These are phyloP conservation scores for Acanthosepion esculentum DNA, from an alignment of 2,888 invertebrate genomes.

Conservation along the genomic window DNA sequence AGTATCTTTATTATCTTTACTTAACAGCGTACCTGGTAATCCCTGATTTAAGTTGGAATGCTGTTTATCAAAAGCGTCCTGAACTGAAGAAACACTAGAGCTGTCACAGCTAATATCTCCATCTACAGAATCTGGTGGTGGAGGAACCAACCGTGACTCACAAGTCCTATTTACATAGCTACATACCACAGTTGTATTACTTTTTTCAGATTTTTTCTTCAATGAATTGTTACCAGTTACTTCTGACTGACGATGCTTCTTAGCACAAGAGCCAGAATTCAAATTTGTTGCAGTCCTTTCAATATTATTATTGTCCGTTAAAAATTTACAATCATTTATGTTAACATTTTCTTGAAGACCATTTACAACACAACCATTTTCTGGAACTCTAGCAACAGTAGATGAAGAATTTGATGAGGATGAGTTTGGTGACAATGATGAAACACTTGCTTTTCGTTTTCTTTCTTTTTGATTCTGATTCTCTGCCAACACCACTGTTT, in stretches of 20 bases:
- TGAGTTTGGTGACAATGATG: slow-evolving; percentile 44
- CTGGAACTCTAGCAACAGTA: slow-evolving; percentile 46
- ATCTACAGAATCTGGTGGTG: slow-evolving; percentile 63
- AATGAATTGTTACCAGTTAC: slow-evolving; percentile 35
- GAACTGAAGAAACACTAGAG: slow-evolving; percentile 60
- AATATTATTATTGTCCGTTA: slow-evolving; percentile 45
- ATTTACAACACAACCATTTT: slow-evolving; percentile 49
- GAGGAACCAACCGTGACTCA: slow-evolving; percentile 59
- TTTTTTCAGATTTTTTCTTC: slow-evolving; percentile 46
- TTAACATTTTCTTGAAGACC: slow-evolving; percentile 39
- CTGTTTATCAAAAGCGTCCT: slow-evolving; percentile 53
- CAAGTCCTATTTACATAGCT: slow-evolving; percentile 47
- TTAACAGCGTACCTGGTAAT: slow-evolving; percentile 43
- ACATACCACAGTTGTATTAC: slow-evolving; percentile 47
- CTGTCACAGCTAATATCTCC: slow-evolving; percentile 68
- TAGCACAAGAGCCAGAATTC: neutral
- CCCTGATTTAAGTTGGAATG: slow-evolving; percentile 48
- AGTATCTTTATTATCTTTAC: slow-evolving; percentile 45
- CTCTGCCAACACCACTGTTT: slow-evolving; percentile 44
- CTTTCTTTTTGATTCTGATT: slow-evolving; percentile 47
- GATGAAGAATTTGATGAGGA: slow-evolving; percentile 44
- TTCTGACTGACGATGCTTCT: slow-evolving; percentile 43
- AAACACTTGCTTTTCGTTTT: slow-evolving; percentile 44
- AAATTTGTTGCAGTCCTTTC: slow-evolving; percentile 42
- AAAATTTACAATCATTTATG: slow-evolving; percentile 47